Evolutionary conservation across 2,797 vertebrate genomes (phyloP), one percentile per base, ranked within the genome.

Genomic region (Pempheris klunzingeri): DNA sequence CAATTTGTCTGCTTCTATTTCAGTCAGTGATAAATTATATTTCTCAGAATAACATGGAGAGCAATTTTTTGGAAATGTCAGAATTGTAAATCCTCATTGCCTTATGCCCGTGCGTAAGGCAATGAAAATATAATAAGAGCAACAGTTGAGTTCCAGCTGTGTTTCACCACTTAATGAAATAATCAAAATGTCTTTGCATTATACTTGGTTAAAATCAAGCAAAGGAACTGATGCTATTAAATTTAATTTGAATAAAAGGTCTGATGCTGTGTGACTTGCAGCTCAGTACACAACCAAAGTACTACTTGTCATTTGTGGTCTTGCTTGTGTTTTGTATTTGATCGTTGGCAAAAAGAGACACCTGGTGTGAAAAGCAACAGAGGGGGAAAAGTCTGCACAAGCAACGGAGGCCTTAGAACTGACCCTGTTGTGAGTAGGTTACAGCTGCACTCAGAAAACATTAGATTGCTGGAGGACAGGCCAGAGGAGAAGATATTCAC

Each of bases 401-500:
- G 7, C 38, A 38, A 52, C 20, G 11, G 30, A 49, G 50, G 43
- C 9, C 7, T 57, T 4, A n/a, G 22, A 57, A 36, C 7, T 58
- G 9, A 43, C 26, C 46, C 36, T 43, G 24, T 15, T 32, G 10
- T 11, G 18, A 61, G 39, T 4, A 5, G 14, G 38, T 59, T 26
- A 41, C 2, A 65, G 4, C 15, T 46, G 18, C 15, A 39, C 10
- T 32, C 8, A 54, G 47, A 47, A 38, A 24, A 24, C 54, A 38
- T 18, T 6, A 26, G 7, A 30, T 36, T 13, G 20, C 39, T 1
- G 0, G 22, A 64, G 26, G 41, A 14, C 17, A 41, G 8, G 24
- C 17, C 28, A 2, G 17, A 64, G 38, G 28, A 38, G 15, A 10
- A 0, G n/a, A 58, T 8, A 26, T 87, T 93, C 65, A 98, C 97